Evolutionary conservation across 2,797 vertebrate genomes (phyloP).

Genomic region (Threskiornis aethiopicus): DNA sequence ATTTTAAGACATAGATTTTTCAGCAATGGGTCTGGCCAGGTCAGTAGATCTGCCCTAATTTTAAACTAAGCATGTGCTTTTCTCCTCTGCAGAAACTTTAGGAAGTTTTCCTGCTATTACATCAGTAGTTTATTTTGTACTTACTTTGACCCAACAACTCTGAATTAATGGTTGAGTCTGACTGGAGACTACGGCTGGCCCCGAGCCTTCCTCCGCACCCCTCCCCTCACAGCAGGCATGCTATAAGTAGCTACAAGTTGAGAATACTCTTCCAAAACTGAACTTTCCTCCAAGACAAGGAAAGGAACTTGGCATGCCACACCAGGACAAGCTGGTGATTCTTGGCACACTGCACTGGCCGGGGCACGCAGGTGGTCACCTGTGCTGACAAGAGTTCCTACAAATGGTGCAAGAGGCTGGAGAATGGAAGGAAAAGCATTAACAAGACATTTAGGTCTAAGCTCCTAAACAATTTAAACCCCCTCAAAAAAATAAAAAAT

Average conservation of each 20-base stretch:
- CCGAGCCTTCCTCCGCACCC: accelerated
- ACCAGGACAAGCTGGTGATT: neutral
- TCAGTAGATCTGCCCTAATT: neutral
- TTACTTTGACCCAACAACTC: neutral
- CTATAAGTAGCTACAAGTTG: neutral
- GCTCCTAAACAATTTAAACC: neutral
- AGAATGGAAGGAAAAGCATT: neutral
- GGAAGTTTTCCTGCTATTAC: neutral
- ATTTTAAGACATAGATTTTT: neutral
- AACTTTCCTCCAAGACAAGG: neutral
- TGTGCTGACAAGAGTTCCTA: accelerated
- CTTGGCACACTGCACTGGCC: accelerated
- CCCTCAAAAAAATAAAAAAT: accelerated
- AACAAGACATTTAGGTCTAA: neutral
- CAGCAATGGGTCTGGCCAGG: neutral
- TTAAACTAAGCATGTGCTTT: neutral
- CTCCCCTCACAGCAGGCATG: neutral
- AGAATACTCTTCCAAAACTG: neutral
- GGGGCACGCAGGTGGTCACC: neutral
- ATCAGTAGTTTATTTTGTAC: neutral
- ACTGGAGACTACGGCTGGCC: too few relatives aligned
- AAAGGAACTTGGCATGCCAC: neutral
- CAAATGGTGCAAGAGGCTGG: neutral
- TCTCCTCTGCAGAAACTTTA: neutral
- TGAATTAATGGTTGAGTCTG: accelerated